phyloP scores from a whole-genome alignment of 2,797 vertebrate species.

The Gadopsis marmoratus region DNA sequence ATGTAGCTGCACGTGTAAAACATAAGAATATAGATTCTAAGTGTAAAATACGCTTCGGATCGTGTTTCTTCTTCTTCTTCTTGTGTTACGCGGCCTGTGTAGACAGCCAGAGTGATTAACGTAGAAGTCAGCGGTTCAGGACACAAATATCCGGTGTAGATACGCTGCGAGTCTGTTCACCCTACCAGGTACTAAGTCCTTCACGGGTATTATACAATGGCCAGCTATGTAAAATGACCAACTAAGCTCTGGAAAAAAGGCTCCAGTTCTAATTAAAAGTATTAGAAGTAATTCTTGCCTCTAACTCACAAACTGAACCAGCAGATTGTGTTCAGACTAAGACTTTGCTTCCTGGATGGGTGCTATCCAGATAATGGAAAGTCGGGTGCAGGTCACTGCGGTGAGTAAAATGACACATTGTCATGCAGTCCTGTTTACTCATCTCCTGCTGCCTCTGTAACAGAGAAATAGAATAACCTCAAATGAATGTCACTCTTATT shows the following conservation, averaged over 20 bases:
- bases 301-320: slow-evolving; percentile 19
- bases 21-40: background rate
- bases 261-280: background rate
- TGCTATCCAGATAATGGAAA: background rate
- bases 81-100: background rate
- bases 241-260: background rate
- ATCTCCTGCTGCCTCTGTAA: background rate
- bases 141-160: background rate
- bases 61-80: too few species aligned
- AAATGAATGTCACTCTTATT: background rate
- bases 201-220: background rate
- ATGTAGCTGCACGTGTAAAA: background rate
- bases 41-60: background rate
- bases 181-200: background rate
- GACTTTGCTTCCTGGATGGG: background rate
- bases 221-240: too few species aligned
- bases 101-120: background rate
- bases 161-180: background rate
- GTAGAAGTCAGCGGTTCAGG: background rate
- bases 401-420: background rate
- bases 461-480: background rate
- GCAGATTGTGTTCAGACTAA: background rate
- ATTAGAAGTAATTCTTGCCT: background rate
- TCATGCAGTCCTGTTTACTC: background rate
- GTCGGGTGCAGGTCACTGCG: background rate